Conservation (phyloP, 2,888 invertebrate species). For the Euproctis similis region DNA sequence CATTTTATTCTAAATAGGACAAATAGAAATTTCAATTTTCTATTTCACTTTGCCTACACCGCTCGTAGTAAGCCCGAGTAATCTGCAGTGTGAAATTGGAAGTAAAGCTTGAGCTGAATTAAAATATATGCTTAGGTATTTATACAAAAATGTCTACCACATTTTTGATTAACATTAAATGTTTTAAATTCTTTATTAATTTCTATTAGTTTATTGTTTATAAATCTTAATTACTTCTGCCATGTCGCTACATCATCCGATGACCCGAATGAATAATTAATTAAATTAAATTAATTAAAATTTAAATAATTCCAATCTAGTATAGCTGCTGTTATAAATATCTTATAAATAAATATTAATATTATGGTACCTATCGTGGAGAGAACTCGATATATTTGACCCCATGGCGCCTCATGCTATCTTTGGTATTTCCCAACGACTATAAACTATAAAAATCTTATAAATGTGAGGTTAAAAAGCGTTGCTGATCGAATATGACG, state of each 20-base stretch:
- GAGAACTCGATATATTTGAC: constrained; percentile 18
- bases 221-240: too few species aligned
- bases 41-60: constrained; percentile 6
- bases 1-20: constrained; percentile 1
- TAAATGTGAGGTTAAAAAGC: constrained; percentile 14
- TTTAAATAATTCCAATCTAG: neutral
- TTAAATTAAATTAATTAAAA: neutral
- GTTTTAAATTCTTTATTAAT: too few species aligned
- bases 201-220: too few species aligned
- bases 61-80: constrained; percentile 1
- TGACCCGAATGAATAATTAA: neutral
- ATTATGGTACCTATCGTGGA: constrained; percentile 7
- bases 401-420: constrained; percentile 12
- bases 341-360: neutral
- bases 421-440: constrained; percentile 11
- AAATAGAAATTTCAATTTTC: constrained; percentile 3
- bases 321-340: neutral
- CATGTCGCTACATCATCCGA: too few species aligned
- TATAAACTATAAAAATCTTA: constrained; percentile 9
- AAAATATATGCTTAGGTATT: too few species aligned
- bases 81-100: neutral
- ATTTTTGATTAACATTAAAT: too few species aligned
- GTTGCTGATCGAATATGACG: constrained; percentile 8
- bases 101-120: neutral
- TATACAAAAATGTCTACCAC: too few species aligned